phyloP scores from a whole-genome alignment of 2,888 invertebrate genomes.

The Lottia gigantea region DNA sequence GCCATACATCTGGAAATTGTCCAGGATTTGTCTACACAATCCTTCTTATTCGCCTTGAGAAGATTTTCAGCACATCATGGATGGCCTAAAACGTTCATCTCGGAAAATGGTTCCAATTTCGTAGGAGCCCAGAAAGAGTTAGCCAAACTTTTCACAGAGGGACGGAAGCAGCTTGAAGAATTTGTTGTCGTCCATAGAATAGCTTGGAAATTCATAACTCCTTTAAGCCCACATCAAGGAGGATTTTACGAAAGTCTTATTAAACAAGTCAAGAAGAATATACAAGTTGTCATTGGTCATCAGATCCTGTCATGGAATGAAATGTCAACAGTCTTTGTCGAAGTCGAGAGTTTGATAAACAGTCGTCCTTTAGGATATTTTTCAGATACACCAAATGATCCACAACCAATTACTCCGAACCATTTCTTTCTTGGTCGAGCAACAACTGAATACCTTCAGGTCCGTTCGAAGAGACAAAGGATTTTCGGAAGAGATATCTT shows the following conservation, averaged over 20 bases:
- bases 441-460: constrained; percentile 16
- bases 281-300: constrained; percentile 13
- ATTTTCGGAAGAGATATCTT: constrained; percentile 15
- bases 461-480: constrained; percentile 18
- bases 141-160: constrained; percentile 10
- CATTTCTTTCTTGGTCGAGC: constrained; percentile 24
- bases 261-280: constrained; percentile 18
- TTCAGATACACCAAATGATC: constrained; percentile 17
- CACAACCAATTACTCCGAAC: constrained; percentile 23
- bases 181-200: constrained; percentile 14
- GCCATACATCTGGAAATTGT: constrained; percentile 27
- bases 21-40: constrained; percentile 18
- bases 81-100: constrained; percentile 21
- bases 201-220: constrained; percentile 19
- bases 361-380: constrained; percentile 20
- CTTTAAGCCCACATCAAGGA: constrained; percentile 17
- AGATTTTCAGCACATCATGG: constrained; percentile 20
- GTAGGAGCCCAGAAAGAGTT: constrained; percentile 15
- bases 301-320: constrained; percentile 20
- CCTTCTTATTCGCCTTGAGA: constrained; percentile 22
- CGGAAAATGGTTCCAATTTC: constrained; percentile 19
- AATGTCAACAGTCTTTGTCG: constrained; percentile 20
- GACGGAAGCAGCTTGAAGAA: constrained; percentile 15
- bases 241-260: constrained; percentile 23
- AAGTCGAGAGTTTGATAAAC: constrained; percentile 18